Base-by-base conservation (phyloP, 2,888 invertebrate genomes). In the Chironomus tentans region DNA sequence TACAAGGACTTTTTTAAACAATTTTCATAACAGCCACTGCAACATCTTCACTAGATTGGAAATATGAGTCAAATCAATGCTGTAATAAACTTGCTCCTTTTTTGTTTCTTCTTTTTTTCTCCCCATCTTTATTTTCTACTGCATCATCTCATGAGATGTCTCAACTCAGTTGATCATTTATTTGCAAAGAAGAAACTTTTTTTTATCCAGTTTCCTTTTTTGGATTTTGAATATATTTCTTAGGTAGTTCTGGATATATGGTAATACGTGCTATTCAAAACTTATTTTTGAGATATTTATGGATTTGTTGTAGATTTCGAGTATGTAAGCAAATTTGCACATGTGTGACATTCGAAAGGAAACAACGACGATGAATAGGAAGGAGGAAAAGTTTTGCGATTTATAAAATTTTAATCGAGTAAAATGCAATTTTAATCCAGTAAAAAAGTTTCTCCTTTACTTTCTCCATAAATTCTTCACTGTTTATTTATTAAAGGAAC, bases 351-450 rank as follows among this genome's bases (percentile, higher is more conserved):
- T 13, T 13, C 12, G 21, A 18, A 62, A 38, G 38, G 38, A 38
- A 38, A 38, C 38, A 38, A 38, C 38, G 38, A 38, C 38, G 38
- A 38, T 38, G 38, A 38, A 38, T 38, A 1, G 38, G 38, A 38
- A 38, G 10, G 10, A 38, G 38, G 38, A 38, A 10, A 65, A 65
- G 10, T 65, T 65, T 65, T 65, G 24, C 21, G 65, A 65, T 65
- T 65, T 24, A 65, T 65, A 65, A 65, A 65, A 65, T 65, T 65
- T 65, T 65, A 65, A 65, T 65, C 65, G 65, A 21, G 21, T 65
- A 24, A 65, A n/a, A 21, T 65, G 65, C 65, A 65, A 65, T 65
- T 65, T 65, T 65, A 21, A 24, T 65, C 24, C 24, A 12, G 15
- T 1, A 38, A 28, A 38, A 38, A 38, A 38, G 38, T 38, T 38